Percentiles rank a stretch among this genome's conserved stretches.
These are phyloP conservation scores for Danio jaintianensis DNA, from an alignment of 2,797 vertebrate genomes.

Conservation along the genomic window DNA sequence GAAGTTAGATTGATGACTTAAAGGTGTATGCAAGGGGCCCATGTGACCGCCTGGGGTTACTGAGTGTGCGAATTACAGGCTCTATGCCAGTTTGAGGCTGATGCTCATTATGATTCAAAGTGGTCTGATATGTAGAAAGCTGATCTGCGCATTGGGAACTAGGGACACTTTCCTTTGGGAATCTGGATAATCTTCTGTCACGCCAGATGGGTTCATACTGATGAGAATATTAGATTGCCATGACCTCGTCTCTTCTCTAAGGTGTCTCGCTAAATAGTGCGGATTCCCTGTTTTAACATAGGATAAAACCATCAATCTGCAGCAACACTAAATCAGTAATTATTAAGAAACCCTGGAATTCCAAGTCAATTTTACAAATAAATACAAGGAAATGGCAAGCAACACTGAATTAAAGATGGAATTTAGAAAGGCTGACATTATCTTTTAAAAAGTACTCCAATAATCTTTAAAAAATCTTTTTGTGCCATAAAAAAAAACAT, in stretches of 20 bases:
- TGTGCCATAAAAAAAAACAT: background rate
- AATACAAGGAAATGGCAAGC: background rate
- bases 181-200: conserved; percentile 62
- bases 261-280: conserved; percentile 50
- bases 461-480: too few relatives aligned
- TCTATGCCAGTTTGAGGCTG: conserved; percentile 49
- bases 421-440: background rate
- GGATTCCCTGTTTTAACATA: conserved; percentile 22
- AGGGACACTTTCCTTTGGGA: conserved; percentile 58
- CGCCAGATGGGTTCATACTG: conserved; percentile 62
- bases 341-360: background rate
- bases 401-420: background rate
- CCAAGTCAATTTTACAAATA: background rate
- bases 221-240: conserved; percentile 59
- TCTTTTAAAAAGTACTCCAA: too few relatives aligned
- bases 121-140: conserved; percentile 50
- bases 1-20: background rate
- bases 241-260: conserved; percentile 29
- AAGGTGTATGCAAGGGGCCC: background rate
- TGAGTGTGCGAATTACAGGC: conserved; percentile 43
- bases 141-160: conserved; percentile 51
- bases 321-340: background rate
- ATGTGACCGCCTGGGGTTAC: conserved; percentile 37
- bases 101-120: conserved; percentile 59
- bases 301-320: background rate